Evolutionary conservation across 2,888 invertebrate genomes (phyloP), one percentile per base, ranked within the genome.

Genomic region (Drosophila peninsularis): DNA sequence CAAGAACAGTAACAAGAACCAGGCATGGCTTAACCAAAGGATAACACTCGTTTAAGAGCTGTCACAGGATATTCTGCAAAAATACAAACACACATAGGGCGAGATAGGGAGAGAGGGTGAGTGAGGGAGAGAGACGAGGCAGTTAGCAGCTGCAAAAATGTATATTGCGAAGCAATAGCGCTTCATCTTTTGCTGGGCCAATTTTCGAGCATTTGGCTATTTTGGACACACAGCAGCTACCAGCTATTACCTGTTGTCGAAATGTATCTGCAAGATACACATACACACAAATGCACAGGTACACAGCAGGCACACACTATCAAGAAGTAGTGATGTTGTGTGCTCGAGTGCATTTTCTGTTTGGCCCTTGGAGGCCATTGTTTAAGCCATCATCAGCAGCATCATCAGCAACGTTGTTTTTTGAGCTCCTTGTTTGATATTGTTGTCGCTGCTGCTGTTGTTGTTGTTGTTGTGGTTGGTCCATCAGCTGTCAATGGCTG

Each of bases 201-300:
- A 80, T 80, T 82, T 82, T 69, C 55, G 14, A 62, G 64, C 72
- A 79, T 79, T 79, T 69, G 72, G 68, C 76, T 75, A 82, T 68
- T 79, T 78, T 75, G 66, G 71, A 66, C 63, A 62, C 52, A 44
- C 54, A 49, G 64, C 41, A 50, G 54, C 70, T 49, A 71, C 30
- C 62, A 64, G 67, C 75, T 78, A 83, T 86, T 83, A 89, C 89
- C 89, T 87, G 88, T 78, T 80, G 89, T 83, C 66, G 67, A 75
- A 83, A 75, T 87, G 89, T 89, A 87, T 83, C 89, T 85, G 70
- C 52, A 62, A 83, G 65, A 72, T 72, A 75, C 69, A 47, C 13
- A 1, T 27, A 45, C 24, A 82, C 76, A 75, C 76, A 75, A 21
- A 54, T 63, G 57, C 57, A 56, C 41, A 52, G 24, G 42, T 10